These are phyloP conservation scores for Pseudomugil gertrudae DNA, from an alignment of 2,797 vertebrate genomes.

Conservation along the genomic window DNA sequence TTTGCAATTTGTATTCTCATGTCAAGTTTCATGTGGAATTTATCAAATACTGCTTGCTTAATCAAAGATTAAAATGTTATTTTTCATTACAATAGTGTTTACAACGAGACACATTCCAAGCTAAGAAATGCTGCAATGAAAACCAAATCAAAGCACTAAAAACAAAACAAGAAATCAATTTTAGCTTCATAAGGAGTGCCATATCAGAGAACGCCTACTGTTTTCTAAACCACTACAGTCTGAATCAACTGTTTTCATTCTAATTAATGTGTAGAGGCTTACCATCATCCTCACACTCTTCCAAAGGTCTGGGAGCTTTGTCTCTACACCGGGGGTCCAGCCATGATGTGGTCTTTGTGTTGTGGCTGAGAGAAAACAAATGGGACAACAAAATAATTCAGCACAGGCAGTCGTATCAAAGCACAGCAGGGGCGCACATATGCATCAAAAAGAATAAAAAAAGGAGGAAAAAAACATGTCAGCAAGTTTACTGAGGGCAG, in stretches of 20 bases:
- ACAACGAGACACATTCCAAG: neutral
- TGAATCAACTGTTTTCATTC: constrained; percentile 7
- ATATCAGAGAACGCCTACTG: constrained; percentile 39
- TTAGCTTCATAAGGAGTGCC: neutral
- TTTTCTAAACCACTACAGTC: constrained; percentile 26
- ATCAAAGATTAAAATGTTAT: neutral
- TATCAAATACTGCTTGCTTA: constrained; percentile 2
- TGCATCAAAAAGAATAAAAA: constrained; percentile 56
- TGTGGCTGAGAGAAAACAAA: constrained; percentile 89
- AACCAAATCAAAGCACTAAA: constrained; percentile 20
- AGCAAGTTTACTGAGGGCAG: constrained; percentile 68
- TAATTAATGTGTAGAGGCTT: constrained; percentile 70
- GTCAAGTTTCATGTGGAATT: constrained; percentile 18
- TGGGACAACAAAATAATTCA: constrained; percentile 55
- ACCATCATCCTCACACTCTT: constrained; percentile 99
- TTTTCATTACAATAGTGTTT: neutral
- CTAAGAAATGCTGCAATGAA: constrained; percentile 8
- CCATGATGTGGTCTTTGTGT: constrained; percentile 99
- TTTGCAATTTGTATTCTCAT: constrained; percentile 41
- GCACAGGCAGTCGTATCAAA: constrained; percentile 45
- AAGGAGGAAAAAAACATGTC: constrained; percentile 53
- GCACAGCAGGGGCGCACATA: constrained; percentile 50
- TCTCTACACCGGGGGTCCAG: constrained; percentile 97
- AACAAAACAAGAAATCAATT: constrained; percentile 3
- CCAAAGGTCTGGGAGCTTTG: constrained; percentile 93